Evolutionary conservation across 2,113 vertebrate species (phyloP).

Genomic region (Lophotis ruficrista): DNA sequence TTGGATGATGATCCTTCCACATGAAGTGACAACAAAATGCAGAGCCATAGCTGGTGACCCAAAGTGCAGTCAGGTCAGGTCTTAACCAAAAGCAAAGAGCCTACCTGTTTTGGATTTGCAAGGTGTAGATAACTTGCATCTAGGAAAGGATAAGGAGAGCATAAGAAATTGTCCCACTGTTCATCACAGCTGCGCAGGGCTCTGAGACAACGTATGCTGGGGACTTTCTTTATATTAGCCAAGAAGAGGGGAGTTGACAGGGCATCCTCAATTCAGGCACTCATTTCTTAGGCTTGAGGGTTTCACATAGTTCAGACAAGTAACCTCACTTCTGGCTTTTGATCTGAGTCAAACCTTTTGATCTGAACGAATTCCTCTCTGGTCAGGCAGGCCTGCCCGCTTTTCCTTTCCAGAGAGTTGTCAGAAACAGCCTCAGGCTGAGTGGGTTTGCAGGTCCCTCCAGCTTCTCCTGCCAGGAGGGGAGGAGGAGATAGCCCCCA

Average conservation of each 20-base stretch:
- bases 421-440: neutral
- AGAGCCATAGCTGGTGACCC: neutral
- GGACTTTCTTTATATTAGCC: neutral
- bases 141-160: neutral
- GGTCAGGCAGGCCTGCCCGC: neutral
- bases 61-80: neutral
- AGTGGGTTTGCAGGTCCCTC: neutral
- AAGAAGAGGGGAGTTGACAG: neutral
- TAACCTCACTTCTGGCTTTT: neutral
- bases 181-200: neutral
- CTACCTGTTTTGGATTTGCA: neutral
- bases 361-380: neutral
- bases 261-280: neutral
- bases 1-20: neutral
- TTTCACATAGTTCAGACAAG: neutral
- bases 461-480: neutral
- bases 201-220: neutral
- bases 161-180: neutral
- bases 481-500: neutral
- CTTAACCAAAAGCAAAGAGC: neutral
- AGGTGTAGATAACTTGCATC: neutral
- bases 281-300: neutral
- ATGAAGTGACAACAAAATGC: neutral
- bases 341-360: neutral
- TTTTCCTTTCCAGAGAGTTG: neutral